Percentiles rank a stretch among this genome's conserved stretches.
Evolutionary conservation across 2,888 invertebrate genomes (phyloP).

Genomic region (Lepidocyrtinus sp.): DNA sequence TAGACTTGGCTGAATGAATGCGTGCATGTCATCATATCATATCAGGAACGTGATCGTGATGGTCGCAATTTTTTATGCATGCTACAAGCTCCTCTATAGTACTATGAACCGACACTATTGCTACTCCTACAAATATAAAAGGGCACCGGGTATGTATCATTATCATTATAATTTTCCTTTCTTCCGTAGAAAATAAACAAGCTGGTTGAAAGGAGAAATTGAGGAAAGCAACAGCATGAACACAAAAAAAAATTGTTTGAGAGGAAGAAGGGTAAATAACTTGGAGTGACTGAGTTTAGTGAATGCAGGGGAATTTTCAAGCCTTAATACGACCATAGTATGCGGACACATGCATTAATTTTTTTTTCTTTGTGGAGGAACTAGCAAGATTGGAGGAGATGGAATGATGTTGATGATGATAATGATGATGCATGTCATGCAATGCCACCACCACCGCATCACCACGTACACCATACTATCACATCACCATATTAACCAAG

Average conservation of each 20-base stretch:
- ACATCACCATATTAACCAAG: slow-evolving; percentile 30
- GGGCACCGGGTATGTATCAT: slow-evolving; percentile 15
- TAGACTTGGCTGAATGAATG: slow-evolving; percentile 38
- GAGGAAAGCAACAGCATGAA: slow-evolving; percentile 36
- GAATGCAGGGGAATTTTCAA: slow-evolving; percentile 20
- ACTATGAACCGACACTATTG: no score
- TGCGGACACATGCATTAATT: slow-evolving; percentile 23
- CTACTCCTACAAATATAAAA: no score
- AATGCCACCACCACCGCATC: slow-evolving; percentile 38
- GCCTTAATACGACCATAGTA: slow-evolving; percentile 37
- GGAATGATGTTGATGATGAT: background rate
- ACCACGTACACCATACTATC: no score
- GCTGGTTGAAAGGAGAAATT: slow-evolving; percentile 27
- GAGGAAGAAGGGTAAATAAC: slow-evolving; percentile 27
- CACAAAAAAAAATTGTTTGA: slow-evolving; percentile 25
- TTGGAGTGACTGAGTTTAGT: slow-evolving; percentile 24
- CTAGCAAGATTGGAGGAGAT: background rate
- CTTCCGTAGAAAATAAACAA: slow-evolving; percentile 24
- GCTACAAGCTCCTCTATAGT: no score
- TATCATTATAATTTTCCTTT: background rate
- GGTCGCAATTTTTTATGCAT: slow-evolving; percentile 17
- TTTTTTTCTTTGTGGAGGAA: background rate
- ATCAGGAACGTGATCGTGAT: slow-evolving; percentile 8
- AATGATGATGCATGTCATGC: slow-evolving; percentile 44
- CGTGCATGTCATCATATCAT: slow-evolving; percentile 42